A percentile compares a stretch with the other conserved stretches of the same genome.
These are phyloP conservation scores for Charadrius vociferus DNA, from an alignment of 2,113 vertebrate genomes.

Conservation along the genomic window DNA sequence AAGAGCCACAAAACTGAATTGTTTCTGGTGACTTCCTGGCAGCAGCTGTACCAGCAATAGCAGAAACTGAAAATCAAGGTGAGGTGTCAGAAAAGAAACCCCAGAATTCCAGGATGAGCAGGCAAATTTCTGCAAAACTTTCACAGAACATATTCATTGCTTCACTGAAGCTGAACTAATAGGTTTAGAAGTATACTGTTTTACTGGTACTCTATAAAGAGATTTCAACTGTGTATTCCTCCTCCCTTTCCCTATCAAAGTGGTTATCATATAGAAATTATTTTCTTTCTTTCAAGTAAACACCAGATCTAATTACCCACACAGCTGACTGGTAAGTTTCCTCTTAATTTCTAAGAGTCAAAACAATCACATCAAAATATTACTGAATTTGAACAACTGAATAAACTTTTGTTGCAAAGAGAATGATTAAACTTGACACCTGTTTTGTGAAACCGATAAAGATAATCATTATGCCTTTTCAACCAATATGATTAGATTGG, in stretches of 20 bases:
- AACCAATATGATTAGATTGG: neutral
- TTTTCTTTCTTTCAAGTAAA: neutral
- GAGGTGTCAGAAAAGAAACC: neutral
- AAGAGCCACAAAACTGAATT: neutral
- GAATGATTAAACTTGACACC: neutral
- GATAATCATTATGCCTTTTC: neutral
- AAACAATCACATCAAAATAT: neutral
- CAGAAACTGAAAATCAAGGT: neutral
- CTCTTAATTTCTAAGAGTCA: neutral
- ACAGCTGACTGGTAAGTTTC: neutral
- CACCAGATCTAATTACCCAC: neutral
- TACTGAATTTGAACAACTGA: neutral
- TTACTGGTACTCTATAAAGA: neutral
- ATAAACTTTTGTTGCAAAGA: neutral
- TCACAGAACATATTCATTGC: neutral
- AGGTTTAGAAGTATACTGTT: neutral
- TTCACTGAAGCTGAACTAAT: constrained; percentile 42
- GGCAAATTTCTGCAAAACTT: neutral
- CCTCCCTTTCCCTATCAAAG: neutral
- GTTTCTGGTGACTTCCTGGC: neutral
- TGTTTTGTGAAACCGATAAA: neutral
- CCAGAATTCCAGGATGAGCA: neutral
- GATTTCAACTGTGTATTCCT: neutral
- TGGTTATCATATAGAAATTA: neutral
- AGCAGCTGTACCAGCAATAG: neutral